These are phyloP conservation scores for Panzeria rudis DNA, from an alignment of 2,888 invertebrate species.

Conservation along the genomic window DNA sequence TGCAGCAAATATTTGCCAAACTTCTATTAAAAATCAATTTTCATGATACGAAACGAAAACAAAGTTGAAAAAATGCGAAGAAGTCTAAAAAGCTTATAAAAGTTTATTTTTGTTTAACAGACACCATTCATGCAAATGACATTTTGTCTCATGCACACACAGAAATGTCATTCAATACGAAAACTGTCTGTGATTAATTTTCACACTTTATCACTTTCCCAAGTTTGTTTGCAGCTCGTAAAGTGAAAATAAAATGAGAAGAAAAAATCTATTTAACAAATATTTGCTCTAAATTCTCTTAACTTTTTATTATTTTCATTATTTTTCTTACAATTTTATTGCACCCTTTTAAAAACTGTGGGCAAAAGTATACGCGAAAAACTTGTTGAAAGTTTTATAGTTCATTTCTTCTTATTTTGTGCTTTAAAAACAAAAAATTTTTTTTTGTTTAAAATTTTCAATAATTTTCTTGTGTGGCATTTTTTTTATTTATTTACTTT, in stretches of 20 bases:
- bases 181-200: slow-evolving; percentile 73
- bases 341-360: slow-evolving; percentile 25
- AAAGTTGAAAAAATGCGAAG: not conserved
- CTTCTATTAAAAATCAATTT: slow-evolving; percentile 69
- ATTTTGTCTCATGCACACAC: slow-evolving; percentile 60
- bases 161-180: slow-evolving; percentile 64
- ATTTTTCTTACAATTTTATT: slow-evolving; percentile 51
- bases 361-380: slow-evolving; percentile 14
- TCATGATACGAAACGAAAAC: slow-evolving; percentile 51
- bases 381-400: slow-evolving; percentile 70
- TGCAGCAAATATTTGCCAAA: slow-evolving; percentile 54
- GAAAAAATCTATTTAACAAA: slow-evolving; percentile 60
- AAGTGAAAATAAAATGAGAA: slow-evolving; percentile 50
- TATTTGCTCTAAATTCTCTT: slow-evolving; percentile 68
- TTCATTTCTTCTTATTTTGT: slow-evolving; percentile 31
- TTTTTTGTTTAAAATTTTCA: slow-evolving; percentile 39
- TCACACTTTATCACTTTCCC: slow-evolving; percentile 72
- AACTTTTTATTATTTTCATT: slow-evolving; percentile 35
- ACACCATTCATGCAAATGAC: slow-evolving; percentile 71
- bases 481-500: slow-evolving; percentile 41
- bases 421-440: slow-evolving; percentile 44
- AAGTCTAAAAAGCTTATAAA: slow-evolving; percentile 46
- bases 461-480: slow-evolving; percentile 45
- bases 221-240: slow-evolving; percentile 24
- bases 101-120: slow-evolving; percentile 65